Evolutionary conservation across 2,888 invertebrate species (phyloP).

Genomic region (Lochmaea capreae): DNA sequence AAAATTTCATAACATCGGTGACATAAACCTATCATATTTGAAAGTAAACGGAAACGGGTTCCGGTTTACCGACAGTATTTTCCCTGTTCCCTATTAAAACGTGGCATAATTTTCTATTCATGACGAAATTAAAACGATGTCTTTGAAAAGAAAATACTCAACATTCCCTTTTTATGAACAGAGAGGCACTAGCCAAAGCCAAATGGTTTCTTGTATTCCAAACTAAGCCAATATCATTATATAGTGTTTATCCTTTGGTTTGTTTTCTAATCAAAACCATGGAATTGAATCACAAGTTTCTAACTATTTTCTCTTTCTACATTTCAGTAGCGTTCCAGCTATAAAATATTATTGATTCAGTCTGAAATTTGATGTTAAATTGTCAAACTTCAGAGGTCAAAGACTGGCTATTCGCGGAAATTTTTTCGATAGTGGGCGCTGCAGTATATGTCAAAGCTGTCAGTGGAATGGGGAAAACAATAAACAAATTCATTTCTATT

Average conservation of each 20-base stretch:
- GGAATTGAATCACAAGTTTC: too few relatives aligned
- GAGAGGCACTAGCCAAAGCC: background rate
- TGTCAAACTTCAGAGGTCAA: too few relatives aligned
- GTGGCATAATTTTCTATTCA: constrained; percentile 37
- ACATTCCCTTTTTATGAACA: background rate
- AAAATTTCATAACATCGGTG: constrained; percentile 11
- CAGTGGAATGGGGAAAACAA: too few relatives aligned
- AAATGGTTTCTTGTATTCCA: background rate
- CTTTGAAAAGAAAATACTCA: constrained; percentile 19
- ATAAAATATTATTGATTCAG: too few relatives aligned
- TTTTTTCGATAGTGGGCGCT: too few relatives aligned
- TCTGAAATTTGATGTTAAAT: too few relatives aligned
- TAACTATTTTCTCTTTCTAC: too few relatives aligned
- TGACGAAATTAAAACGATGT: constrained; percentile 37
- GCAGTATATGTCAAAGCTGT: too few relatives aligned
- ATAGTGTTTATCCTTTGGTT: background rate
- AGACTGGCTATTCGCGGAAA: too few relatives aligned
- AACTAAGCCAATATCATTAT: background rate
- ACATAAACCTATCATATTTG: constrained; percentile 32
- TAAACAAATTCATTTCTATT: too few relatives aligned
- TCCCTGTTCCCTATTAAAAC: constrained; percentile 29
- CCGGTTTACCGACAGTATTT: constrained; percentile 30
- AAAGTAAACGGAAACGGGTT: constrained; percentile 38
- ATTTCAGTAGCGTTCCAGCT: too few relatives aligned
- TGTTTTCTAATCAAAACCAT: too few relatives aligned